phyloP scores from a whole-genome alignment of 2,113 vertebrate species.

The Pollimyrus isidori region DNA sequence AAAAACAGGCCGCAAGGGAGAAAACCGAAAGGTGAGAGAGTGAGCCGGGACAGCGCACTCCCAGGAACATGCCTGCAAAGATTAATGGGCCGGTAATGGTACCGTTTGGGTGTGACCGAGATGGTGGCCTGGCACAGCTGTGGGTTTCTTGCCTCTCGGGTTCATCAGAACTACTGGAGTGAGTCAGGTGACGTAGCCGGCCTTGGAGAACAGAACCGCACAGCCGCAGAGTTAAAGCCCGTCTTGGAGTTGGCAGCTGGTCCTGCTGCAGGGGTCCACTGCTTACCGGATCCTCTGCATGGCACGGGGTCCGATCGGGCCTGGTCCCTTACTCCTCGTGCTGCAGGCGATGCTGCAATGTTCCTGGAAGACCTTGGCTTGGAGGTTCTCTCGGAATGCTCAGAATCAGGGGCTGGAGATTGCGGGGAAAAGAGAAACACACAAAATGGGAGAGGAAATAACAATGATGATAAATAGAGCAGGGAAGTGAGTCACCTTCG shows the following conservation, averaged over 20 bases:
- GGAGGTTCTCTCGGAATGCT: neutral
- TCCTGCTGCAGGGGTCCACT: neutral
- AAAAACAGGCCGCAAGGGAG: neutral
- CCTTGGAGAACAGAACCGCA: neutral
- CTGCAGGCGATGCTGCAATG: constrained; percentile 34
- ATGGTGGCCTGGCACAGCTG: neutral
- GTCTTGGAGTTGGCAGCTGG: neutral
- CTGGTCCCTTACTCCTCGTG: constrained; percentile 14
- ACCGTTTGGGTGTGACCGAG: neutral
- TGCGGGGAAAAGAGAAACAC: neutral
- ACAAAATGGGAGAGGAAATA: neutral
- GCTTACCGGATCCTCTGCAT: constrained; percentile 57
- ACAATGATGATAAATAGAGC: neutral
- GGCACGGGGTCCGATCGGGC: neutral
- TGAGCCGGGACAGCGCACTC: neutral
- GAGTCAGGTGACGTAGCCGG: neutral
- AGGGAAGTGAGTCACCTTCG: neutral
- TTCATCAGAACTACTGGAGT: neutral
- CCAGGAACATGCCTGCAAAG: neutral
- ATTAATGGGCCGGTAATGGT: neutral
- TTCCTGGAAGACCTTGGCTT: constrained; percentile 34
- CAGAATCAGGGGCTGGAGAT: constrained; percentile 36
- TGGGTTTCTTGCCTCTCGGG: neutral
- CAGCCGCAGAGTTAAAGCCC: neutral
- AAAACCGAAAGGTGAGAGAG: neutral